Evolutionary conservation across 2,797 vertebrate species (phyloP), one percentile per base, ranked within the genome.

Genomic region (Myiotriccus ornatus): DNA sequence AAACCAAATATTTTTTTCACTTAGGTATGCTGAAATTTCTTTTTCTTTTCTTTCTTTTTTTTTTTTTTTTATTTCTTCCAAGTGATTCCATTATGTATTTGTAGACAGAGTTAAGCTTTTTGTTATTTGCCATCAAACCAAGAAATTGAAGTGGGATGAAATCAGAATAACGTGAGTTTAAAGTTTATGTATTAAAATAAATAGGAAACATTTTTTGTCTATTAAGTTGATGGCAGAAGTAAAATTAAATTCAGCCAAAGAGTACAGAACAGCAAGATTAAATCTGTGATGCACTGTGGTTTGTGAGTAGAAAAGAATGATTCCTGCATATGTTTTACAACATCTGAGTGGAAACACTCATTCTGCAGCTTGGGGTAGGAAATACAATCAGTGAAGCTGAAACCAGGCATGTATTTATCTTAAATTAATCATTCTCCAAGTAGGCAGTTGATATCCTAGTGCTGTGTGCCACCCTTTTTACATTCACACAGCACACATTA

Each of bases 391-490:
- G 57, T 37, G 49, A 80, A 70, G 91, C 89, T 96, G 93, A 96
- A 97, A 95, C 52, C 85, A 97, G 89, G 93, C 67, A 90, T 92
- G 95, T 96, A 95, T 97, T 97, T 97, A 96, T 97, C 96, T 97
- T 92, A 95, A 97, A 96, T 97, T 96, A 97, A 97, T 97, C 95
- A 94, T 96, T 96, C 97, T 90, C 81, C 71, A 85, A 94, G 93
- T 78, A 96, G 87, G 91, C 83, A 95, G 93, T 94, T 97, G 96
- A 96, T 97, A 96, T 83, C 74, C 82, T 87, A 70, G 81, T 95
- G 67, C 92, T 91, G 25, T 86, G 53, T 96, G 91, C 90, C 88
- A 95, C 47, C 95, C 79, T 94, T 96, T 96, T 97, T 95, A 93
- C 90, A 93, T 97, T 97, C 89, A 85, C 70, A 70, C 77, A 67